Evolutionary conservation across 2,888 invertebrate genomes (phyloP).

Genomic region (Melanotus villosus): DNA sequence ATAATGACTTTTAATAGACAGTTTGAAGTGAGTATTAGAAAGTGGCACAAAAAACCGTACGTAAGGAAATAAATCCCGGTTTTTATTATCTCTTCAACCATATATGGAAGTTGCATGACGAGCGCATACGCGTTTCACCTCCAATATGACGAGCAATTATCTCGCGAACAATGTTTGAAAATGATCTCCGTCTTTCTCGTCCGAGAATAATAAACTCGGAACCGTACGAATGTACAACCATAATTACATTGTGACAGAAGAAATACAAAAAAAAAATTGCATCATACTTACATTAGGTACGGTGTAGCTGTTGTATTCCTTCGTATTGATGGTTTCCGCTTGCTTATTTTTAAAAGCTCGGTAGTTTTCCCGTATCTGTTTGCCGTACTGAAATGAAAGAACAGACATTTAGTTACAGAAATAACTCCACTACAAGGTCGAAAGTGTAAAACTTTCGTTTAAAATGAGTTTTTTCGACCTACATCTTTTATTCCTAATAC

Average conservation of each 20-base stretch:
- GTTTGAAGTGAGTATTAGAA: constrained; percentile 26
- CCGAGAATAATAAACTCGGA: neutral
- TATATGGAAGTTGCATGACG: constrained; percentile 28
- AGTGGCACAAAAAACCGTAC: constrained; percentile 21
- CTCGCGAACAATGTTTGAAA: constrained; percentile 20
- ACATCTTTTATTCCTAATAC: too few relatives aligned
- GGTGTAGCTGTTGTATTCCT: constrained; percentile 70
- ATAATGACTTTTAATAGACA: too few relatives aligned
- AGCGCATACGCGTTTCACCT: constrained; percentile 20
- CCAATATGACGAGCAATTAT: constrained; percentile 24
- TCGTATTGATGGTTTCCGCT: constrained; percentile 67
- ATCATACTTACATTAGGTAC: constrained; percentile 70
- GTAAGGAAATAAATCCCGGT: constrained; percentile 29
- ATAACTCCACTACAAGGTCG: neutral
- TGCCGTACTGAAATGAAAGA: constrained; percentile 73
- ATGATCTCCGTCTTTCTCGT: constrained; percentile 9
- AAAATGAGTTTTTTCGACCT: neutral
- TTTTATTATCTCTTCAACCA: constrained; percentile 27
- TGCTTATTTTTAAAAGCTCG: constrained; percentile 73
- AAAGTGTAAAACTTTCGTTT: neutral
- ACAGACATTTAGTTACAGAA: neutral
- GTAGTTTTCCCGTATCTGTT: constrained; percentile 75
- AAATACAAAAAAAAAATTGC: constrained; percentile 9
- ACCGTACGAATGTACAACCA: too few relatives aligned
- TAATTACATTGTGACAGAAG: constrained; percentile 1